Evolutionary conservation across 1,140 invertebrate genomes (phyloP).

Genomic region (Sipha flava): DNA sequence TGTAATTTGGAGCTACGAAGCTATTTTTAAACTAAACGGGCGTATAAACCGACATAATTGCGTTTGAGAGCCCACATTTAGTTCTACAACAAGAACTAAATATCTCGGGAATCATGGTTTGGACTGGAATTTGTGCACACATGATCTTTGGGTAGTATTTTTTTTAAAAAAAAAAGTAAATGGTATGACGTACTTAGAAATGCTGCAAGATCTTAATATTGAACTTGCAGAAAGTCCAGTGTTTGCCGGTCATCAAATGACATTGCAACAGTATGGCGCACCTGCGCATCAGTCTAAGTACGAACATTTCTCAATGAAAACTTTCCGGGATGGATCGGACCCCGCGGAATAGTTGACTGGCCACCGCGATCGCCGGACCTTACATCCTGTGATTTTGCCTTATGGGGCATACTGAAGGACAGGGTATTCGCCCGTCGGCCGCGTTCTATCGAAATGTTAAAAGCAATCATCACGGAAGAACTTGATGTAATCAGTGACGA

Average conservation of each 20-base stretch:
- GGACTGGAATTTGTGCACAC: slow-evolving; percentile 36
- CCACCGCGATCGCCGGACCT: slow-evolving; percentile 11
- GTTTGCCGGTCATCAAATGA: slow-evolving; percentile 35
- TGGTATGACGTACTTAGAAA: no score
- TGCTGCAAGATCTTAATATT: slow-evolving; percentile 37
- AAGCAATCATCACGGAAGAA: no score
- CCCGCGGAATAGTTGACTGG: slow-evolving; percentile 22
- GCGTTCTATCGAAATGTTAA: no score
- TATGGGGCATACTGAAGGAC: background rate
- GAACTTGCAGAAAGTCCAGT: slow-evolving; percentile 39
- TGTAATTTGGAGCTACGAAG: slow-evolving; percentile 39
- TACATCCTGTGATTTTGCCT: background rate
- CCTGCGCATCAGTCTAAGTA: slow-evolving; percentile 35
- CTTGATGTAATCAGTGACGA: no score
- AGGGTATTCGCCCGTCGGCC: background rate
- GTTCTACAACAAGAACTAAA: slow-evolving; percentile 41
- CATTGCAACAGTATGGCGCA: slow-evolving; percentile 40
- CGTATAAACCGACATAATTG: slow-evolving; percentile 44
- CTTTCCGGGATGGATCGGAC: slow-evolving; percentile 37
- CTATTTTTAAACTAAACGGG: slow-evolving; percentile 42
- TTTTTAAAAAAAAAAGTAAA: no score
- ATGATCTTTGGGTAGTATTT: slow-evolving; percentile 34
- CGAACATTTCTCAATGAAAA: slow-evolving; percentile 34
- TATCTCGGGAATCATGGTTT: slow-evolving; percentile 41
- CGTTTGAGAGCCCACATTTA: slow-evolving; percentile 39